These are phyloP conservation scores for Ischnus inquisitorius DNA, from an alignment of 2,888 invertebrate species.

Conservation along the genomic window DNA sequence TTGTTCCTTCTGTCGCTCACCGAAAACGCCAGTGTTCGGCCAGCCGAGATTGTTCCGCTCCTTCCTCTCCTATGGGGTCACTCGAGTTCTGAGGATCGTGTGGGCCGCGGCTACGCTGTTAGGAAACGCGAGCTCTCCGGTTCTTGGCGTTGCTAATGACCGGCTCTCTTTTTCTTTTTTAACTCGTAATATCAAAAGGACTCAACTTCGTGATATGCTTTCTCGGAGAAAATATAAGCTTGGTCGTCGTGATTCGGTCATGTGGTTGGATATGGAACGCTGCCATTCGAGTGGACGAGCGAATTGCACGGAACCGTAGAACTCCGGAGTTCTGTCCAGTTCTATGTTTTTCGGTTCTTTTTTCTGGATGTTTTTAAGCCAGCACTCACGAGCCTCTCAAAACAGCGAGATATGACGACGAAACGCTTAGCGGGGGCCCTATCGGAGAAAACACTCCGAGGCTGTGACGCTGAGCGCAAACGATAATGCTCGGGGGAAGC, in stretches of 20 bases:
- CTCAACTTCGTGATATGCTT: neutral
- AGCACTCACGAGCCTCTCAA: constrained; percentile 14
- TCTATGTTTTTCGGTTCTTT: neutral
- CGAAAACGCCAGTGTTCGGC: constrained; percentile 27
- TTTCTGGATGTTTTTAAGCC: constrained; percentile 11
- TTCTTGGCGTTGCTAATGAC: constrained; percentile 74
- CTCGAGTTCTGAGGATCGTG: constrained; percentile 34
- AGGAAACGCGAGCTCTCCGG: constrained; percentile 28
- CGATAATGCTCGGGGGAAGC: constrained; percentile 5
- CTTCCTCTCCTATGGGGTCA: constrained; percentile 35
- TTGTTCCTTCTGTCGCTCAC: constrained; percentile 68
- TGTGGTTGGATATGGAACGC: neutral
- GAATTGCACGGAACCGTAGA: constrained; percentile 14
- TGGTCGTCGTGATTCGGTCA: neutral
- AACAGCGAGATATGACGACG: constrained; percentile 24
- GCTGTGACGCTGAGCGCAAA: neutral
- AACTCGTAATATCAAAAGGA: neutral
- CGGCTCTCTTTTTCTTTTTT: constrained; percentile 64
- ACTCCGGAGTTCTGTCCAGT: constrained; percentile 1
- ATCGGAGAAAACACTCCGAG: neutral
- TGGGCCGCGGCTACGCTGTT: constrained; percentile 15
- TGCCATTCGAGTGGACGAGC: neutral
- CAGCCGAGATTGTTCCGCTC: constrained; percentile 78
- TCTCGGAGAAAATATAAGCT: neutral
- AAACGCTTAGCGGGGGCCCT: constrained; percentile 9